These are phyloP conservation scores for Bos javanicus DNA, from an alignment of 2,113 vertebrate genomes.

Conservation along the genomic window DNA sequence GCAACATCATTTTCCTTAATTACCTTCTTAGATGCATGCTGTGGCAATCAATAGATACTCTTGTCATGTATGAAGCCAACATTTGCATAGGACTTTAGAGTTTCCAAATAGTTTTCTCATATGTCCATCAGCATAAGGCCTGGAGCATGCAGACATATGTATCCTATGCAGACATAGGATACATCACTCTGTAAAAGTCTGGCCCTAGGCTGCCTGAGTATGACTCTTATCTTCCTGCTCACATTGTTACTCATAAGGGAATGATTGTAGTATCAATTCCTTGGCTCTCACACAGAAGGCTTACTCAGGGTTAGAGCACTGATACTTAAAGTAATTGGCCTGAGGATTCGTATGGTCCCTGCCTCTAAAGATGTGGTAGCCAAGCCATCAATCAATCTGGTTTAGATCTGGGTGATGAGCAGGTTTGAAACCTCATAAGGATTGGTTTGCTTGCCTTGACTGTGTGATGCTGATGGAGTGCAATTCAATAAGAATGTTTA, in stretches of 20 bases:
- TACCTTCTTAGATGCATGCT: background rate
- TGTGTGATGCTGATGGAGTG: background rate
- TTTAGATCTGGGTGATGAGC: background rate
- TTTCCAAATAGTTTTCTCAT: background rate
- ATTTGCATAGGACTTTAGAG: background rate
- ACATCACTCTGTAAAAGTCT: background rate
- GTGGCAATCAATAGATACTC: background rate
- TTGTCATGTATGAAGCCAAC: background rate
- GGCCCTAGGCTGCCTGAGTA: background rate
- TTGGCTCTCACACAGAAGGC: background rate
- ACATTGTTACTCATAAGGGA: background rate
- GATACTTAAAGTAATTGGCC: background rate
- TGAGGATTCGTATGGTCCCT: background rate
- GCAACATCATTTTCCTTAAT: background rate
- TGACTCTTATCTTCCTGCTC: background rate
- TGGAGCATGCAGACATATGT: background rate
- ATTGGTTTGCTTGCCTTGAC: background rate
- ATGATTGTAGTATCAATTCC: background rate
- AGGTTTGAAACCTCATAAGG: background rate
- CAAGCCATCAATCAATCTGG: background rate
- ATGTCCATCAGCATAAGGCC: background rate
- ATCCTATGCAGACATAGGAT: background rate
- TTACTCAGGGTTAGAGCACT: background rate
- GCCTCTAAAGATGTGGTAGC: background rate
- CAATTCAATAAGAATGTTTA: background rate